Percentiles rank a stretch among this genome's conserved stretches.
Conservation (phyloP, 2,797 vertebrate genomes). For the Girardinus metallicus region DNA sequence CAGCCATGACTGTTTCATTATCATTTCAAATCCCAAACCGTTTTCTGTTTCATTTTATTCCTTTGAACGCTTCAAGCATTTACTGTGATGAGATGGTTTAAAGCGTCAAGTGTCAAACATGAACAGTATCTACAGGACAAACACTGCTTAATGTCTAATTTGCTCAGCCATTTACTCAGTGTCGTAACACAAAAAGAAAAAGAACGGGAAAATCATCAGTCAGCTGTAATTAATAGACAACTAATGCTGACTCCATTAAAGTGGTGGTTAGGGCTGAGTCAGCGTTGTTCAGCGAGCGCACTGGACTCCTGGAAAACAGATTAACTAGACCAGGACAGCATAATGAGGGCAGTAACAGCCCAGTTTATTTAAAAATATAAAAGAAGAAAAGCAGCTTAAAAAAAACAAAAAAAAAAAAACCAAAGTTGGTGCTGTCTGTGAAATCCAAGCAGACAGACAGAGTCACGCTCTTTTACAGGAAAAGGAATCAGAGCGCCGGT, state of each 20-base stretch:
- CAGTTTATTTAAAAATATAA: slow-evolving; percentile 36
- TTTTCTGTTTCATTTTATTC: too few relatives aligned
- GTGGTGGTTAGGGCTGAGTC: slow-evolving; percentile 56
- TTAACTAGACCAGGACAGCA: slow-evolving; percentile 47
- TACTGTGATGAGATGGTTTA: neutral
- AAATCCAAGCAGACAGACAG: slow-evolving; percentile 28
- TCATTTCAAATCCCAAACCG: neutral
- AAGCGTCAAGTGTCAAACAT: neutral
- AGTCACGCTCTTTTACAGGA: slow-evolving; percentile 48
- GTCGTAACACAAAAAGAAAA: slow-evolving; percentile 36
- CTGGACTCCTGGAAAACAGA: slow-evolving; percentile 60
- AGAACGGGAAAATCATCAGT: slow-evolving; percentile 62
- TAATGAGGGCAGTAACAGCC: slow-evolving; percentile 58
- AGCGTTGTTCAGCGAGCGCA: slow-evolving; percentile 29
- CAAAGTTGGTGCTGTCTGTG: slow-evolving; percentile 37
- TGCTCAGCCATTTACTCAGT: slow-evolving; percentile 23
- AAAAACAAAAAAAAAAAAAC: slow-evolving; percentile 32
- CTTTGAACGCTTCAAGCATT: neutral
- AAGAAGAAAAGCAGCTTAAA: slow-evolving; percentile 16
- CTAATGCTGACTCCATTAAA: slow-evolving; percentile 67
- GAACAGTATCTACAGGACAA: slow-evolving; percentile 19
- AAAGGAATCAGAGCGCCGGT: slow-evolving; percentile 44
- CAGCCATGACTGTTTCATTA: neutral
- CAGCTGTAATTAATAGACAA: slow-evolving; percentile 66
- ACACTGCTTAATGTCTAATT: slow-evolving; percentile 23